Base-by-base conservation (phyloP, 53 echinoderm and acorn worm species). In the Pentamera pediparva region DNA sequence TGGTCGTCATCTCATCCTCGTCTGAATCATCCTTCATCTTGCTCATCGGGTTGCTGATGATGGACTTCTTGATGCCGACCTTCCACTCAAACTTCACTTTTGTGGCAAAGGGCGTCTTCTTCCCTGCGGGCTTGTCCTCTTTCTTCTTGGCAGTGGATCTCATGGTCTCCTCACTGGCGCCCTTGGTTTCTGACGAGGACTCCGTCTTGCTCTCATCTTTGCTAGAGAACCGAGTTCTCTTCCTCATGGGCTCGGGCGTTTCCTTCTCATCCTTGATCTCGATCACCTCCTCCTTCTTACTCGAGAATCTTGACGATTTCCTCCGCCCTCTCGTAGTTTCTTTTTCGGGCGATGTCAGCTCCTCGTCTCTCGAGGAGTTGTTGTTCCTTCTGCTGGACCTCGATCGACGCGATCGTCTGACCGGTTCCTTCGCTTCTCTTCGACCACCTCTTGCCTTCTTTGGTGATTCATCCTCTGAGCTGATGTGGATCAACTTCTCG, bases 11-110 rank as follows among this genome's bases (percentile, higher is more conserved):
- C 15, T 70, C 71, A 22, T 38, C 67, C 17, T 84, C 78, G 45
- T 78, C 78, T 21, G 69, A 76, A 76, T 76, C 76, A 24, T 76
- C 76, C 20, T 54, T 73, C 32, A 39, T 70, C 56, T 72, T 78
- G n/a, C 35, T 33, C 55, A 72, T 78, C 2, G 47, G 33, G 62
- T 56, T 64, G 33, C 45, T 84, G 9, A 53, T 35, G 7, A 72
- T 31, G 11, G 73, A 24, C 35, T 30, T 72, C 73, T 72, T 72
- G 27, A 72, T 54, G 10, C 73, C 73, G 3, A 72, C 73, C 54
- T 72, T 72, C 73, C 73, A 72, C 32, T 72, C 73, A 72, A 72
- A 72, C 34, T 72, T 72, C 22, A 72, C 73, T 26, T 72, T 72
- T 5, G 73, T 72, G 6, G 32, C 18, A 35, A 72, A 72, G 25